A percentile compares a stretch with the other conserved stretches of the same genome.
Evolutionary conservation across 2,113 vertebrate species (phyloP).

Genomic region (Terrapene triunguis): DNA sequence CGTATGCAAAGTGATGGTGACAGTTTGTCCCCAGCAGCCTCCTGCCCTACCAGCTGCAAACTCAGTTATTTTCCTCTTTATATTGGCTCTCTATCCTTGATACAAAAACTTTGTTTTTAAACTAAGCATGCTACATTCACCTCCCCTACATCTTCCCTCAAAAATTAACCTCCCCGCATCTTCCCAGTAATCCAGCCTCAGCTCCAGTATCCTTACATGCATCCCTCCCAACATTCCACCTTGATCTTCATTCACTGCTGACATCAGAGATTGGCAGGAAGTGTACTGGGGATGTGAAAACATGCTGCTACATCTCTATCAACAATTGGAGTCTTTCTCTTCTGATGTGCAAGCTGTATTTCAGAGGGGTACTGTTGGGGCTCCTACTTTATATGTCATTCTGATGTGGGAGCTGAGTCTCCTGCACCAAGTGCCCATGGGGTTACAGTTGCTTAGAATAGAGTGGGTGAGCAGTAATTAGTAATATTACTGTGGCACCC

Average conservation of each 20-base stretch:
- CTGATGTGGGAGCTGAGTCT: accelerated
- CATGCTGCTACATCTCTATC: accelerated
- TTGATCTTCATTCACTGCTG: not conserved
- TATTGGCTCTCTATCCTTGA: not conserved
- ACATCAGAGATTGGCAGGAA: accelerated
- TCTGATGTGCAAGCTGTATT: not conserved
- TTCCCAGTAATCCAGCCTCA: not conserved
- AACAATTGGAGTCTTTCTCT: not conserved
- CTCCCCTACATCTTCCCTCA: not conserved
- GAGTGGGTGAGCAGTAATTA: not conserved
- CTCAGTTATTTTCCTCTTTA: not conserved
- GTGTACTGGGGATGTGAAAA: not conserved
- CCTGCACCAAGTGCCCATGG: not conserved
- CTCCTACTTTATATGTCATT: not conserved
- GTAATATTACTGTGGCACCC: not conserved
- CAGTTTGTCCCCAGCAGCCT: not conserved
- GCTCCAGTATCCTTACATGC: too few species aligned
- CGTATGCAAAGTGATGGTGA: not conserved
- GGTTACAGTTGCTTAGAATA: not conserved
- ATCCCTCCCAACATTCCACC: too few species aligned
- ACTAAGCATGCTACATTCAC: not conserved
- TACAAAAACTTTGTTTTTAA: not conserved
- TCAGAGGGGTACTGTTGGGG: accelerated
- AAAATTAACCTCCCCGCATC: not conserved
- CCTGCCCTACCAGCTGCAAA: not conserved